phyloP scores from a whole-genome alignment of 2,888 invertebrate species.

The Thecocarcelia acutangulata region DNA sequence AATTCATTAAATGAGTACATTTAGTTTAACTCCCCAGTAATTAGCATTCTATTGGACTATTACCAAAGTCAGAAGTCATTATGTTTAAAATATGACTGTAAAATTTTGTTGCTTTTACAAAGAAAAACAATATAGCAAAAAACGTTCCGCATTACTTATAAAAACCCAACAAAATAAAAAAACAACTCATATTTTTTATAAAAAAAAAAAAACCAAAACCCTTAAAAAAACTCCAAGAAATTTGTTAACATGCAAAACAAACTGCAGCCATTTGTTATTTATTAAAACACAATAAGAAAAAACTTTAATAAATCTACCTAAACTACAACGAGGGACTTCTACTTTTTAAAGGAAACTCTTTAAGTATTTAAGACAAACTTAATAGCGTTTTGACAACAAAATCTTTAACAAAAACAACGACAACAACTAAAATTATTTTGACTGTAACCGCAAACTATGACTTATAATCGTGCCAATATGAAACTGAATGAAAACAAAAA shows the following conservation, averaged over 20 bases:
- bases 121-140: too few species aligned
- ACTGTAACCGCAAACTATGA: slow-evolving; percentile 51
- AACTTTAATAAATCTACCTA: slow-evolving; percentile 7
- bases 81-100: too few species aligned
- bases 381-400: slow-evolving; percentile 27
- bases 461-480: slow-evolving; percentile 61
- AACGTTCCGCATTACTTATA: too few species aligned
- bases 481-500: slow-evolving; percentile 12
- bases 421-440: slow-evolving; percentile 33
- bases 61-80: too few species aligned
- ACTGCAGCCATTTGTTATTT: slow-evolving; percentile 54
- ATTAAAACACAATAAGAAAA: slow-evolving; percentile 13
- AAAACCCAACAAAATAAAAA: not conserved
- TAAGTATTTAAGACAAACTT: not conserved
- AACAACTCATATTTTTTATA: not conserved
- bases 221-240: slow-evolving; percentile 28
- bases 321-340: slow-evolving; percentile 7
- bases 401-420: slow-evolving; percentile 9
- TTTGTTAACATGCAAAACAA: slow-evolving; percentile 60
- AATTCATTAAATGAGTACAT: too few species aligned
- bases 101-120: too few species aligned
- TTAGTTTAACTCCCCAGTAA: too few species aligned
- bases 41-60: too few species aligned
- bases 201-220: not conserved
- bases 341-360: slow-evolving; percentile 20